Base-by-base conservation (phyloP, 2,113 vertebrate genomes). In the Erinaceus europaeus region DNA sequence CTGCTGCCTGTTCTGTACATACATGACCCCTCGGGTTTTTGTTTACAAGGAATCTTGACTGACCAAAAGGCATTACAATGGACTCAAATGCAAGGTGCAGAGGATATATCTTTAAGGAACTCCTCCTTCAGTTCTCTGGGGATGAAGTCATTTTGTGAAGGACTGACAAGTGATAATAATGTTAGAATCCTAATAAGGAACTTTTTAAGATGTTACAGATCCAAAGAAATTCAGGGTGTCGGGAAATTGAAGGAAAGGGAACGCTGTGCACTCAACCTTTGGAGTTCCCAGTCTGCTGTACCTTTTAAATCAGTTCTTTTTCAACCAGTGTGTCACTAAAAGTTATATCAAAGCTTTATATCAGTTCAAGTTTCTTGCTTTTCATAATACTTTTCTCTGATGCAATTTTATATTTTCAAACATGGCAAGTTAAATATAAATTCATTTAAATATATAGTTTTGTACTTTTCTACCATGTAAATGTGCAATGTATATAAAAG, bases 381-480 rank as follows among this genome's bases (percentile, higher is more conserved):
- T 97, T 97, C 97, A 97, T 97, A 98, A 97, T 98, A 97, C 97
- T 97, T 97, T 98, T 98, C 98, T 97, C 98, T 97, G 97, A 98
- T 97, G 97, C 94, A 97, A 97, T 98, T 98, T 98, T 98, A 97
- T 98, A 98, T 98, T 97, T 98, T 98, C 97, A 98, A 98, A 98
- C 98, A 98, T 98, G 98, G 98, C 96, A 98, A 98, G 98, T 99
- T 98, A 99, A 98, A 99, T 98, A 99, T 98, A 98, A 98, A 98
- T 98, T 99, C 98, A 98, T 98, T 99, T 99, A 99, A 98, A 99
- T 99, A 99, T 99, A 99, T 99, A 99, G 99, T 99, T 99, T 99
- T 99, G 98, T 99, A 99, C 99, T 99, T 98, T 99, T 99, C 98
- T 99, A 99, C 97, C 97, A 98, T 99, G 99, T 99, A 99, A 99